Percentiles rank a stretch among this genome's conserved stretches.
These are phyloP conservation scores for Betta splendens DNA, from an alignment of 2,797 vertebrate genomes.

Conservation along the genomic window DNA sequence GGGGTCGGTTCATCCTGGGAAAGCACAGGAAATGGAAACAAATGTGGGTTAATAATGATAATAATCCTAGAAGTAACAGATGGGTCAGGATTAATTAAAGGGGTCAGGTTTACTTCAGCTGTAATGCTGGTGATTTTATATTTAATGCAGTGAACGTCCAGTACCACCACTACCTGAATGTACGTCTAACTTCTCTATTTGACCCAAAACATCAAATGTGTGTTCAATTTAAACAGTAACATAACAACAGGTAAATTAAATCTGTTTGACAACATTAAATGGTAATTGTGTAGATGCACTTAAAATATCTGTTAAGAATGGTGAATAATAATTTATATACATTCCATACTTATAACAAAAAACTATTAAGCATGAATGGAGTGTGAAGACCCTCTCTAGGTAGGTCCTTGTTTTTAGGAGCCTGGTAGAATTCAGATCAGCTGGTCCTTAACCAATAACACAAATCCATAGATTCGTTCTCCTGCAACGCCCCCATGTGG, in stretches of 20 bases:
- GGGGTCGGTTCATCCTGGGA: slow-evolving; percentile 67
- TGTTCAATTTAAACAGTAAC: too few relatives aligned
- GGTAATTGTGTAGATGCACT: too few relatives aligned
- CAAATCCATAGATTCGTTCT: not conserved
- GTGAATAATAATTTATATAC: too few relatives aligned
- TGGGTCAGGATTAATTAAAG: slow-evolving; percentile 25
- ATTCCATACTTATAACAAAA: too few relatives aligned
- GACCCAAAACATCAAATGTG: too few relatives aligned
- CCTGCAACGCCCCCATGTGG: slow-evolving; percentile 50
- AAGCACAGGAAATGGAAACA: slow-evolving; percentile 51
- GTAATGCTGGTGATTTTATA: not conserved
- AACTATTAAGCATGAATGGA: too few relatives aligned
- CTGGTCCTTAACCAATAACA: not conserved
- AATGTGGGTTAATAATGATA: slow-evolving; percentile 74
- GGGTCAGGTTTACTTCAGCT: slow-evolving; percentile 5
- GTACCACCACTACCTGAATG: not conserved
- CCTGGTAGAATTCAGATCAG: too few relatives aligned
- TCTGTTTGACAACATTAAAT: too few relatives aligned
- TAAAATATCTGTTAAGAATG: too few relatives aligned
- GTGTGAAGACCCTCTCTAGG: too few relatives aligned
- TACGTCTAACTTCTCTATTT: too few relatives aligned
- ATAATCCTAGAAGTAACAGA: slow-evolving; percentile 60
- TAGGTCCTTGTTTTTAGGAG: not conserved
- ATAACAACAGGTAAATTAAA: too few relatives aligned
- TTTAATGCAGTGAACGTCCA: not conserved